Base-by-base conservation (phyloP, 2,113 vertebrate genomes). In the Alethe castanea region DNA sequence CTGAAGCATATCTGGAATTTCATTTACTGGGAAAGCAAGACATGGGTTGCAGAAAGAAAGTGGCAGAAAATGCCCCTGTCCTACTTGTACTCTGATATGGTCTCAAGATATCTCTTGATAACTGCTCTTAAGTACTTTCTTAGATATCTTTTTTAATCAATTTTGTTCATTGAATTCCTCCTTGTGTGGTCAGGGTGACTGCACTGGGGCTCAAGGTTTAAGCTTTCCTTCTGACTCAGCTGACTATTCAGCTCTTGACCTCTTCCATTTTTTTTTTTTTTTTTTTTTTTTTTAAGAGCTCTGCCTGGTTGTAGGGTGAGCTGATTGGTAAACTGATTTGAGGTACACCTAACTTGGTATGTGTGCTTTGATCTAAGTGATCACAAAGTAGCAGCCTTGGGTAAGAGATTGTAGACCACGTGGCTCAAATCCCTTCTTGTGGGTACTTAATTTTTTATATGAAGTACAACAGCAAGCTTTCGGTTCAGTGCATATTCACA, bases 131-230 rank as follows among this genome's bases (percentile, higher is more conserved):
- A 31, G 5, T 35, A 31, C 8, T 11, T 29, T 38, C 15, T 79
- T 52, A 42, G 10, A 42, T 6, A 64, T 29, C 31, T 88, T 71
- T 28, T 20, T 60, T 31, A 72, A 18, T 11, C 4, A 60, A 8
- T 69, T 31, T 19, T 5, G 5, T 54, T 36, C 73, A 40, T 29
- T 13, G 60, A 74, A 35, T 5, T 40, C 9, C 8, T 81, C 42
- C 18, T 29, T 1, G 0, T 33, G 22, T 35, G 12, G 11, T 66
- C 22, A 66, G n/a, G 28, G 28, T 0, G 3, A n/a, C 8, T 28
- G 1, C 42, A 3, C 8, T 77, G 38, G 2, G 9, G 7, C 35
- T 60, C 19, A 67, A 36, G 17, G 3, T 15, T 79, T 35, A 38
- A 60, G 2, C 2, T 18, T 53, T 78, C 12, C 19, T 90, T 6